Conservation (phyloP, 2,113 vertebrate species). For the Spheniscus mendiculus region DNA sequence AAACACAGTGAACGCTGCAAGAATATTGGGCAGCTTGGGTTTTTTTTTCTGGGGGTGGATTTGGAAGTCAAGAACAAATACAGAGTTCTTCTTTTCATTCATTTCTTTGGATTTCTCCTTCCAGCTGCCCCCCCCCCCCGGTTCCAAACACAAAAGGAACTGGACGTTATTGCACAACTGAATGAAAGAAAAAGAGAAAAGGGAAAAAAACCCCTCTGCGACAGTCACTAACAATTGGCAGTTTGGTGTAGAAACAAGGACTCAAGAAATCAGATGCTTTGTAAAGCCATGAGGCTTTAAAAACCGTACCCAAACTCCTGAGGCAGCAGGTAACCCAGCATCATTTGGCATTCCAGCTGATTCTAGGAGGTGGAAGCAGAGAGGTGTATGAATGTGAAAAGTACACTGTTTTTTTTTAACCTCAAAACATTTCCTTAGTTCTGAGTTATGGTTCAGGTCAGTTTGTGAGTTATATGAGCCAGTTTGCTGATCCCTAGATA, state of each 20-base stretch:
- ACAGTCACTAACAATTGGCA: neutral
- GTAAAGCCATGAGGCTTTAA: neutral
- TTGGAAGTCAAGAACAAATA: neutral
- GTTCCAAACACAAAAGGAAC: neutral
- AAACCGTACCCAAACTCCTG: neutral
- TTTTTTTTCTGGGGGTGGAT: neutral
- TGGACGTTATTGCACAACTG: neutral
- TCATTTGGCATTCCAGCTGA: neutral
- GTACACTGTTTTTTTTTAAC: neutral
- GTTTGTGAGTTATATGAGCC: slow-evolving; percentile 51
- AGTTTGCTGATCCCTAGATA: slow-evolving; percentile 58
- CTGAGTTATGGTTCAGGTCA: slow-evolving; percentile 49
- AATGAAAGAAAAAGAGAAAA: neutral
- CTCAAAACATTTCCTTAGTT: slow-evolving; percentile 32
- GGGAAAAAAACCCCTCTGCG: accelerated
- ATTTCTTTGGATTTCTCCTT: neutral
- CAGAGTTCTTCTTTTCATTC: neutral
- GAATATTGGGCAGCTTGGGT: neutral
- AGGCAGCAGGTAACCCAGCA: neutral
- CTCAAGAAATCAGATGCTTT: neutral
- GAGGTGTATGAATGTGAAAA: slow-evolving; percentile 12
- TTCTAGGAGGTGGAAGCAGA: neutral
- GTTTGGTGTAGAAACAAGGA: neutral
- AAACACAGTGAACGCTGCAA: neutral
- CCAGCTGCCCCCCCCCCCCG: neutral